A percentile compares a stretch with the other conserved stretches of the same genome.
Evolutionary conservation across 2,113 vertebrate genomes (phyloP).

Genomic region (Melanocharis versteri): DNA sequence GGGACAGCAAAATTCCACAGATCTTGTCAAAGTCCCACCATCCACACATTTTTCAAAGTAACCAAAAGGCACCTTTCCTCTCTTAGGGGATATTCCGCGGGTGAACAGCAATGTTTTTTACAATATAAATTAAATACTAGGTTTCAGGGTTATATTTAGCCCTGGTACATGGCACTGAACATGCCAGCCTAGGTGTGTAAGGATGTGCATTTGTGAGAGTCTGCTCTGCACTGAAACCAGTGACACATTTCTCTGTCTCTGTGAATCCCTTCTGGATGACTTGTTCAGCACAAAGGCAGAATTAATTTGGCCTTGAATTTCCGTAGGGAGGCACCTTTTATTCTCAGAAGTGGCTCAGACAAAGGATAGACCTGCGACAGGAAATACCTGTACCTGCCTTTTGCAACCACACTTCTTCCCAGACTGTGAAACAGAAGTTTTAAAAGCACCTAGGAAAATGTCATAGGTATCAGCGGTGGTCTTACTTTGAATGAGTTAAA

Average conservation of each 20-base stretch:
- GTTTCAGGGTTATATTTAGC: not conserved
- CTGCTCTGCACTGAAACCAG: not conserved
- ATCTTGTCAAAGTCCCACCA: not conserved
- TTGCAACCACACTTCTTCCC: not conserved
- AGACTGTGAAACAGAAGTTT: not conserved
- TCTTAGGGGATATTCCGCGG: not conserved
- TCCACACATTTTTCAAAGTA: not conserved
- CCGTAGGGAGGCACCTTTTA: not conserved
- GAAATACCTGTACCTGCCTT: not conserved
- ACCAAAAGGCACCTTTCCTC: not conserved
- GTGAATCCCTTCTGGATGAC: not conserved
- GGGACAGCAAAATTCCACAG: not conserved
- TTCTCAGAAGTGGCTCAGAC: not conserved
- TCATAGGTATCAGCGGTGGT: not conserved
- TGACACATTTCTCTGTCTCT: fast-evolving
- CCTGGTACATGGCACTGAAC: not conserved
- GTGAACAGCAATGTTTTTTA: not conserved
- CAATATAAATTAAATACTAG: not conserved
- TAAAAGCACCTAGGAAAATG: not conserved
- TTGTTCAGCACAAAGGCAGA: not conserved
- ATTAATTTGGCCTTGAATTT: not conserved
- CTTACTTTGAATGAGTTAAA: not conserved
- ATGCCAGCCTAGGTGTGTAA: not conserved
- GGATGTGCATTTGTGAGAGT: not conserved
- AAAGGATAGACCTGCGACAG: not conserved